Conservation (phyloP, 1,140 invertebrate species). For the Drosophila ambigua region DNA sequence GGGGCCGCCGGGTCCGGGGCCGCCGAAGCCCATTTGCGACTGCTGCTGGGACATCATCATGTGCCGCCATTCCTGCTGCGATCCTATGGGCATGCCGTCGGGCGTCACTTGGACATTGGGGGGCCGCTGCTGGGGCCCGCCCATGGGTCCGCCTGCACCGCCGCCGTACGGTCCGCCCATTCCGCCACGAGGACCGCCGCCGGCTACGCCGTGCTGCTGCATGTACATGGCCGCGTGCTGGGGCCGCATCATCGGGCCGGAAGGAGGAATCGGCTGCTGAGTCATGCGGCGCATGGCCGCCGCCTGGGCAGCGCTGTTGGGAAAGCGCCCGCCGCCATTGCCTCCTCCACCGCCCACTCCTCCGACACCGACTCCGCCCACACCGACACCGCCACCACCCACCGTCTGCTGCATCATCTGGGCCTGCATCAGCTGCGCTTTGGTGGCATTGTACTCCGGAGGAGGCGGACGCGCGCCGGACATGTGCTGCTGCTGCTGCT, state of each 20-base stretch:
- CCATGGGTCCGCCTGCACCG: conserved; percentile 61
- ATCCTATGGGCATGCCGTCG: conserved; percentile 85
- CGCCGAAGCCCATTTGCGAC: conserved; percentile 86
- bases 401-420: conserved; percentile 83
- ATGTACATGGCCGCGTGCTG: conserved; percentile 85
- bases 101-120: conserved; percentile 85
- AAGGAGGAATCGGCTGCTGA: conserved; percentile 88
- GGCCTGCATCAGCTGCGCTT: conserved; percentile 86
- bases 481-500: conserved; percentile 85
- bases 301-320: conserved; percentile 84
- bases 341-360: conserved; percentile 62
- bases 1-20: conserved; percentile 76
- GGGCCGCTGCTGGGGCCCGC: conserved; percentile 83
- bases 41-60: conserved; percentile 89
- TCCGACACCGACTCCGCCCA: conserved; percentile 86
- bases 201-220: conserved; percentile 83
- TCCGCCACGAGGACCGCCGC: conserved; percentile 72
- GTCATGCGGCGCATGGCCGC: conserved; percentile 86
- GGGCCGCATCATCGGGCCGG: conserved; percentile 89
- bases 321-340: conserved; percentile 82
- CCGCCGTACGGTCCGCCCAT: conserved; percentile 84
- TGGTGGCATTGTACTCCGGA: conserved; percentile 90
- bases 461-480: conserved; percentile 87
- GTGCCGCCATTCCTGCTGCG: conserved; percentile 88
- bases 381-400: conserved; percentile 81